Evolutionary conservation across 2,113 vertebrate species (phyloP).

Genomic region (Stigmatopora nigra): DNA sequence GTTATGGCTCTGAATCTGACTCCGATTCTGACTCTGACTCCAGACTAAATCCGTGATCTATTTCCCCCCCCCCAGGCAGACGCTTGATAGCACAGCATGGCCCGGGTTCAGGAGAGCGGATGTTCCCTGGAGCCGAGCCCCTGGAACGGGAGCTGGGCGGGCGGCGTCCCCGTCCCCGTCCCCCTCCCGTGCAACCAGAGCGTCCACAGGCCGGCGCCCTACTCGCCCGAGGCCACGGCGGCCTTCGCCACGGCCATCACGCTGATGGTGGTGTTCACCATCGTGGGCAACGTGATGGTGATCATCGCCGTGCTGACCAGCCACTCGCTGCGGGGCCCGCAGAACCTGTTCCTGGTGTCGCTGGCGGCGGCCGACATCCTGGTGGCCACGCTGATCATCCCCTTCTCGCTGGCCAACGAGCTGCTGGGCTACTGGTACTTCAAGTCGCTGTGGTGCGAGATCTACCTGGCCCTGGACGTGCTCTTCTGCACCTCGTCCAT

Average conservation of each 20-base stretch:
- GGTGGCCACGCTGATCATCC: slow-evolving; percentile 82
- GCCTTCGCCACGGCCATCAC: slow-evolving; percentile 78
- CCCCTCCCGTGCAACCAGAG: slow-evolving; percentile 67
- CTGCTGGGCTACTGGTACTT: slow-evolving; percentile 96
- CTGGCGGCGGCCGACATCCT: slow-evolving; percentile 81
- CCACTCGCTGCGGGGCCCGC: slow-evolving; percentile 67
- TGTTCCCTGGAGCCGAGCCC: slow-evolving; percentile 57
- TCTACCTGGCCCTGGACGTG: slow-evolving; percentile 89
- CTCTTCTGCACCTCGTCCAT: slow-evolving; percentile 96
- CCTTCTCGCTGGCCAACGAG: slow-evolving; percentile 83
- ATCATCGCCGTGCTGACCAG: slow-evolving; percentile 85
- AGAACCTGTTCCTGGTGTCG: slow-evolving; percentile 81
- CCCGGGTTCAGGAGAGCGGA: slow-evolving; percentile 46
- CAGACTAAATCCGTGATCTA: too few relatives aligned
- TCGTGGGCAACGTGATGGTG: slow-evolving; percentile 85
- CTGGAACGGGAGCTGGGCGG: slow-evolving; percentile 41
- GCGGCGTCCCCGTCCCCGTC: slow-evolving; percentile 22
- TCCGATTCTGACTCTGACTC: too few relatives aligned
- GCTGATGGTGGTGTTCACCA: slow-evolving; percentile 84
- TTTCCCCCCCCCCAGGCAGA: slow-evolving; percentile 14
- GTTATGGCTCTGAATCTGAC: too few relatives aligned
- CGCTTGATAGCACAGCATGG: slow-evolving; percentile 33
- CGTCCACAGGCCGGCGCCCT: slow-evolving; percentile 54
- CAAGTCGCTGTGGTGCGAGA: slow-evolving; percentile 83
- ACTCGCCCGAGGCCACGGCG: slow-evolving; percentile 75